A percentile compares a stretch with the other conserved stretches of the same genome.
Conservation (phyloP, 2,888 invertebrate genomes). For the Aphrophora alni region DNA sequence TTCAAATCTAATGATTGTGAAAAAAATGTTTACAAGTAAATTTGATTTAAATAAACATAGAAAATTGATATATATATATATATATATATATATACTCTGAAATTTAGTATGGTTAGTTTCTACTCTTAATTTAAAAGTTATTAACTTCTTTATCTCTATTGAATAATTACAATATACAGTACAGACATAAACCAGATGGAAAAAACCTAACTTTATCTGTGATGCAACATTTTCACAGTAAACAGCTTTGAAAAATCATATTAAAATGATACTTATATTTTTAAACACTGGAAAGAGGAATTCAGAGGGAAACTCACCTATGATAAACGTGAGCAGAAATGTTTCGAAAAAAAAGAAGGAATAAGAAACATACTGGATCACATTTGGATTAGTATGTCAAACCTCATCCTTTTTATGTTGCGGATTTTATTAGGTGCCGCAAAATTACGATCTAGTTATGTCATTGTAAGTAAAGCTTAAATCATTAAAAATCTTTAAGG, state of each 20-base stretch:
- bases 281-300: not conserved
- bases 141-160: no score
- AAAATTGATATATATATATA: not conserved
- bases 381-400: no score
- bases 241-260: not conserved
- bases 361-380: not conserved
- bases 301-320: not conserved
- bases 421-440: no score
- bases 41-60: not conserved
- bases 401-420: no score
- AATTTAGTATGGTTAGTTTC: no score
- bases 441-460: no score
- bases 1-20: not conserved
- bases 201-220: not conserved
- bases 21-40: not conserved
- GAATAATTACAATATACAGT: no score
- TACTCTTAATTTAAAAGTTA: no score
- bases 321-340: not conserved
- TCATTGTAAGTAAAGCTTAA: no score
- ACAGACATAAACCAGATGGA: not conserved
- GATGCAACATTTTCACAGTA: not conserved
- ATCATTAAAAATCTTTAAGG: no score
- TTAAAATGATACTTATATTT: not conserved
- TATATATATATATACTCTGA: not conserved
- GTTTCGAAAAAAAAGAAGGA: no score